These are phyloP conservation scores for Cyanistes caeruleus DNA, from an alignment of 2,113 vertebrate genomes.

Conservation along the genomic window DNA sequence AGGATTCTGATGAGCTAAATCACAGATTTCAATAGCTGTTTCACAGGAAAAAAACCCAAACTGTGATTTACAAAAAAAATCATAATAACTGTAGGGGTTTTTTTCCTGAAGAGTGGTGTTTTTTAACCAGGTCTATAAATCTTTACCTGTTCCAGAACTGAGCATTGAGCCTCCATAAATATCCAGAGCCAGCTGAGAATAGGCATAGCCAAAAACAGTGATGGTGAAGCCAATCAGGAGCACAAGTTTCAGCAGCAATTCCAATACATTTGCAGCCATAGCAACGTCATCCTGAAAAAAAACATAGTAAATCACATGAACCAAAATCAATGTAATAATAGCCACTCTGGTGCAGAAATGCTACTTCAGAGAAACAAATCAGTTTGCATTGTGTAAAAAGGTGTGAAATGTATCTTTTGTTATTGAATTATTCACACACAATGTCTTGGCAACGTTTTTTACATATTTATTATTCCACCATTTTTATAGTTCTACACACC, in stretches of 20 bases:
- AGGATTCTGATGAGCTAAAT: not conserved
- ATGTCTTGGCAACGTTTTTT: not conserved
- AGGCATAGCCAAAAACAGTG: slow-evolving; percentile 90
- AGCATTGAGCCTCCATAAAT: slow-evolving; percentile 92
- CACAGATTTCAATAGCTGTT: not conserved
- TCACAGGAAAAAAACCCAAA: not conserved
- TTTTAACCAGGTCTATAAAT: not conserved
- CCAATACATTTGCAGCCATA: slow-evolving; percentile 86
- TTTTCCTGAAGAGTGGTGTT: not conserved
- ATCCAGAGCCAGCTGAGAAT: slow-evolving; percentile 91
- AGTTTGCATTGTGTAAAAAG: not conserved
- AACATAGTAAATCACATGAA: not conserved
- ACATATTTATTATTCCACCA: not conserved
- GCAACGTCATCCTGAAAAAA: slow-evolving; percentile 85
- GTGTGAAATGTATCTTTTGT: not conserved
- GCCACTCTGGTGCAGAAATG: not conserved
- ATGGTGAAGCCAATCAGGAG: slow-evolving; percentile 90
- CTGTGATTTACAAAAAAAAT: not conserved
- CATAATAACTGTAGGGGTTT: not conserved
- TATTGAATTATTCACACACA: not conserved
- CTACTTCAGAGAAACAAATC: not conserved
- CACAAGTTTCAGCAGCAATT: slow-evolving; percentile 91
- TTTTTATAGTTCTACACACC: not conserved
- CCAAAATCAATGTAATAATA: not conserved
- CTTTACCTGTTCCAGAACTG: slow-evolving; percentile 84